Percentiles rank a stretch among this genome's conserved stretches.
Conservation (phyloP, 2,888 invertebrate species). For the Pharmacophagus antenor region DNA sequence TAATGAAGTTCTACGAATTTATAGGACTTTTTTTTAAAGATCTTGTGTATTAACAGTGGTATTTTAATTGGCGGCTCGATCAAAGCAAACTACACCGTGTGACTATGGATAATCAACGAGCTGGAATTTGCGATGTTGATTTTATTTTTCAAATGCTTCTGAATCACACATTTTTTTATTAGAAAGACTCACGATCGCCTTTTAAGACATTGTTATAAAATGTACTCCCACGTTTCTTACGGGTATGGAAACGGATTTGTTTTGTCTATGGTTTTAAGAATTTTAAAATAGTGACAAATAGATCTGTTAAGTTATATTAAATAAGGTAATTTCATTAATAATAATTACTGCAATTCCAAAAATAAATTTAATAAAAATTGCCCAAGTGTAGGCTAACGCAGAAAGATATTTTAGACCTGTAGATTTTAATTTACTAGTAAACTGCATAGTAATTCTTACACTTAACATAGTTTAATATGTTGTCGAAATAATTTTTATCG, state of each 20-base stretch:
- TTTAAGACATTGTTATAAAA: neutral
- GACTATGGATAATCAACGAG: constrained; percentile 40
- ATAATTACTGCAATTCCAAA: too few species aligned
- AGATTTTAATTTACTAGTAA: too few species aligned
- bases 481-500: too few species aligned
- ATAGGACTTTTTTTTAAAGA: constrained; percentile 27
- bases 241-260: neutral
- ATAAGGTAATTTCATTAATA: too few species aligned
- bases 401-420: too few species aligned
- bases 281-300: too few species aligned
- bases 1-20: constrained; percentile 5
- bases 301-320: too few species aligned
- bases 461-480: too few species aligned
- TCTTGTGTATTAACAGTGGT: constrained; percentile 32
- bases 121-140: constrained; percentile 34
- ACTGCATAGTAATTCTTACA: too few species aligned
- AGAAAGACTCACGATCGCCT: neutral
- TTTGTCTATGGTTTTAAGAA: neutral
- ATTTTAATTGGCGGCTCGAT: constrained; percentile 55
- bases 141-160: constrained; percentile 16
- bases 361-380: too few species aligned
- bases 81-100: constrained; percentile 42
- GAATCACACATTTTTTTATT: constrained; percentile 19
- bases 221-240: neutral
- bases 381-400: too few species aligned